Percentiles rank a stretch among this genome's conserved stretches.
Conservation (phyloP, 2,888 invertebrate species). For the Agrilus biguttatus region DNA sequence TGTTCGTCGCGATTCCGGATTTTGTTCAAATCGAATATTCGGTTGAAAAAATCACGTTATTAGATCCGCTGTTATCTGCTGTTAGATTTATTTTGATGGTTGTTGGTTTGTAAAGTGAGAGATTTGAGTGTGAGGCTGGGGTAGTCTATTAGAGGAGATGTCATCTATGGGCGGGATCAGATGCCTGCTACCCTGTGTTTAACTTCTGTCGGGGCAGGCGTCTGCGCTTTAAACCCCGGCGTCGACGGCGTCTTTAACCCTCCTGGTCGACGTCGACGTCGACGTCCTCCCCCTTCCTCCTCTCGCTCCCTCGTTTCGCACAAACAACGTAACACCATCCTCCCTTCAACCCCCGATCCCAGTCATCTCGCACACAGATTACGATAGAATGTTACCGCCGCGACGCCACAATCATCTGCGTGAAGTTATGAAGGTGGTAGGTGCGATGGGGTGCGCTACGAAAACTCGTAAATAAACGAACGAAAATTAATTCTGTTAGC, state of each 20-base stretch:
- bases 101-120: conserved; percentile 20
- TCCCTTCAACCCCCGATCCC: conserved; percentile 1
- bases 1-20: no score
- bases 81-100: conserved; percentile 8
- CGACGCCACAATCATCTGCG: not conserved
- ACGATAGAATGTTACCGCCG: not conserved
- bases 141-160: conserved; percentile 16
- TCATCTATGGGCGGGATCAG: conserved; percentile 31
- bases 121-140: conserved; percentile 13
- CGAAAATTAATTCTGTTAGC: no score
- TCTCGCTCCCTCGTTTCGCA: conserved; percentile 8
- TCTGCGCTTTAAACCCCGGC: conserved; percentile 19
- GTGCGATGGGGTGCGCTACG: no score
- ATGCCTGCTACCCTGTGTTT: conserved; percentile 31
- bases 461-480: no score
- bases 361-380: not conserved
- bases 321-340: conserved; percentile 11
- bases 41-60: no score
- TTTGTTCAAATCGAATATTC: no score
- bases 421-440: no score
- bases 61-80: not conserved
- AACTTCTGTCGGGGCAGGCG: conserved; percentile 29
- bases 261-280: conserved; percentile 9
- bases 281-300: conserved; percentile 11
- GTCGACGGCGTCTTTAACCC: conserved; percentile 10